A percentile compares a stretch with the other conserved stretches of the same genome.
Evolutionary conservation across 1,140 invertebrate species (phyloP).

Genomic region (Brachionus plicatilis): DNA sequence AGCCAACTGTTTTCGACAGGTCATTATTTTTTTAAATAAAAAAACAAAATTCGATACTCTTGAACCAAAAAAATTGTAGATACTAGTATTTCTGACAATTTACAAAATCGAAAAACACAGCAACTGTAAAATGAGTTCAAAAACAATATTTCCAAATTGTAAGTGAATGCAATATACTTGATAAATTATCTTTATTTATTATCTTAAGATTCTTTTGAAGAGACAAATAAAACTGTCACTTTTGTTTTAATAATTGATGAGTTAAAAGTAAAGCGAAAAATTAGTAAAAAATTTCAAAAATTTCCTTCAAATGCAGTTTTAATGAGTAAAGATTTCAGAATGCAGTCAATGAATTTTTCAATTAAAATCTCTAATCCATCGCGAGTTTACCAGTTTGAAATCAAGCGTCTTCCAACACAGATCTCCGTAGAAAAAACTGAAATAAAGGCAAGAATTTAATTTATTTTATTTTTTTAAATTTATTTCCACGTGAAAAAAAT

Average conservation of each 20-base stretch:
- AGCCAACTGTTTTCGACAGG: not conserved
- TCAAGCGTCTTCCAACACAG: conserved; percentile 11
- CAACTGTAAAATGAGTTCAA: not conserved
- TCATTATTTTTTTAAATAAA: not conserved
- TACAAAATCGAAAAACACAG: not conserved
- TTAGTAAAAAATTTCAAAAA: not conserved
- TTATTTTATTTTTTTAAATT: not conserved
- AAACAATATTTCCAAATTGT: conserved; percentile 2
- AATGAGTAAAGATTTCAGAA: not conserved
- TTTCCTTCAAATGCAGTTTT: not conserved
- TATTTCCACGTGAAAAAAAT: too few relatives aligned
- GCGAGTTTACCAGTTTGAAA: not conserved
- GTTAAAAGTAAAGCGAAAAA: conserved; percentile 25
- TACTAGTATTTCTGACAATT: not conserved
- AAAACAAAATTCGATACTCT: not conserved
- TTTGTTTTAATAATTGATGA: conserved; percentile 10
- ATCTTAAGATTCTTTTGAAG: conserved; percentile 17
- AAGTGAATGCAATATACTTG: not conserved
- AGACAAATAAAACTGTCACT: not conserved
- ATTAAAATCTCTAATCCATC: not conserved
- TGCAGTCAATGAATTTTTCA: conserved; percentile 10
- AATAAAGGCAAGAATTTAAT: not conserved
- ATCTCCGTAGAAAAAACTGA: not conserved
- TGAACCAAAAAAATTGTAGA: not conserved
- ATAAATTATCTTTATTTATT: not conserved